phyloP scores from a whole-genome alignment of 1,140 invertebrate genomes.

The Brachionus rotundiformis region DNA sequence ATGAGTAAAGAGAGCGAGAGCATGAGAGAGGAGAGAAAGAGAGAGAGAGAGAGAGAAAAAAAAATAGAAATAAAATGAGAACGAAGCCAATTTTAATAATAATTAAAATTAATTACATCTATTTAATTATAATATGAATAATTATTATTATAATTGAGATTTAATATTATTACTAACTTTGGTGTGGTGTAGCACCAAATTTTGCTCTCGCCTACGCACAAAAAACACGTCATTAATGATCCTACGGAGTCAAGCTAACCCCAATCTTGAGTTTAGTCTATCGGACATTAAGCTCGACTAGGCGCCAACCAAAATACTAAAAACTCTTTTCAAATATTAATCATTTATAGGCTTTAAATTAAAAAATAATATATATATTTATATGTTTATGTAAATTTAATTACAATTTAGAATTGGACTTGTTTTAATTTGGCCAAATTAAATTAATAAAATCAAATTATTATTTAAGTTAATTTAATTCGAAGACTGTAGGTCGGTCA shows the following conservation, averaged over 20 bases:
- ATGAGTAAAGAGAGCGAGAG: neutral
- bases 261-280: neutral
- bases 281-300: neutral
- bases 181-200: neutral
- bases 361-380: no score
- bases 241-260: no score
- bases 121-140: neutral
- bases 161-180: constrained; percentile 12
- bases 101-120: constrained; percentile 46
- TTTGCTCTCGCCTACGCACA: neutral
- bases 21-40: neutral
- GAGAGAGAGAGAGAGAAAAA: neutral
- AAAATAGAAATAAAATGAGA: constrained; percentile 21
- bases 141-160: constrained; percentile 12
- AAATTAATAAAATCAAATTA: constrained; percentile 14
- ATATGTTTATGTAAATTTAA: neutral
- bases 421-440: neutral
- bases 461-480: constrained; percentile 8
- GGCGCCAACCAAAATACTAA: no score
- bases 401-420: neutral
- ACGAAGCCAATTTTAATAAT: constrained; percentile 15
- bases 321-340: no score
- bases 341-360: no score
- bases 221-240: neutral
- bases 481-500: neutral